phyloP scores from a whole-genome alignment of 1,140 invertebrate species.

The Anastatus disparis region DNA sequence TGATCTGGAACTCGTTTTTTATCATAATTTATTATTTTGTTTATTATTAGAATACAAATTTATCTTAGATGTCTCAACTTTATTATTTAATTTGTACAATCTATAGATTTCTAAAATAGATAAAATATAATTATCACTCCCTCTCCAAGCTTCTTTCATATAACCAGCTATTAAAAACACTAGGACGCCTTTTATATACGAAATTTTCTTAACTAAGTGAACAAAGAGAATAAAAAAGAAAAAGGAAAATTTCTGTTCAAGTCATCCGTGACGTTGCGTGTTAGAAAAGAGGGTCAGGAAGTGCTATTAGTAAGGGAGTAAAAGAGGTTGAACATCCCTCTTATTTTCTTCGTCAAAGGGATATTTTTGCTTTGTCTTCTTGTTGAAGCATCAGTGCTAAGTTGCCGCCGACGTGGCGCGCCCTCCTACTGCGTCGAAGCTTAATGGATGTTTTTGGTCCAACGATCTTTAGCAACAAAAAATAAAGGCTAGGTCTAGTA shows the following conservation, averaged over 20 bases:
- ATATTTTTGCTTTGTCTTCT: constrained; percentile 14
- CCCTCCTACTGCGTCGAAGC: no score
- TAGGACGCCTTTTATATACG: no score
- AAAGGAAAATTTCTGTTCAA: neutral
- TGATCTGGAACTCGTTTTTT: no score
- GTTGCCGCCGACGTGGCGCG: neutral
- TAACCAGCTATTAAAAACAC: no score
- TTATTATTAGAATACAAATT: no score
- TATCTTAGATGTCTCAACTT: no score
- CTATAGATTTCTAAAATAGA: no score
- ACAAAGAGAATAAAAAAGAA: neutral
- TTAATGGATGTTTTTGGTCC: constrained; percentile 3
- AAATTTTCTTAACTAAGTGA: neutral
- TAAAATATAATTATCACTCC: no score
- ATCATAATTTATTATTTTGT: no score
- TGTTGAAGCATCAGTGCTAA: neutral
- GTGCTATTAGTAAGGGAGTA: neutral
- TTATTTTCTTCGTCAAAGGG: neutral
- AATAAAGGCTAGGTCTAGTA: no score
- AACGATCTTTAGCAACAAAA: neutral
- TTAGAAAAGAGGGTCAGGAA: neutral
- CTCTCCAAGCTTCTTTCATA: no score
- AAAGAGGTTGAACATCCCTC: neutral
- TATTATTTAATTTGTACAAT: no score
- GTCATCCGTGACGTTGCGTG: neutral